These are phyloP conservation scores for Chloroceryle aenea DNA, from an alignment of 2,113 vertebrate genomes.

Conservation along the genomic window DNA sequence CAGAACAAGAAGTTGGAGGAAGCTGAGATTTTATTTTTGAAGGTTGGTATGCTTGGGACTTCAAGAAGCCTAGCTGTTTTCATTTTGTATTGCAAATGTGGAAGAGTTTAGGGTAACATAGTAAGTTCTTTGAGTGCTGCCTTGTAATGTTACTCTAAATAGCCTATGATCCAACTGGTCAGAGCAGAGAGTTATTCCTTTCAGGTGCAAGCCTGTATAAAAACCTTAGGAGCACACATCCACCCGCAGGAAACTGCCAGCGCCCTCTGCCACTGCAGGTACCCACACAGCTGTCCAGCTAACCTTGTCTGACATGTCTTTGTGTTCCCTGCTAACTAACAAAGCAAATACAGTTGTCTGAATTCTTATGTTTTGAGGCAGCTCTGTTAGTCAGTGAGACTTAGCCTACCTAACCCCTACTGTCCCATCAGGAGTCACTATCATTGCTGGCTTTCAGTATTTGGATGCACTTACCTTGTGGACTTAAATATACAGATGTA, in stretches of 20 bases:
- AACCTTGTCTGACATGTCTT: fast-evolving
- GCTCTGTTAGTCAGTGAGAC: neutral
- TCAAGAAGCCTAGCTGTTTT: neutral
- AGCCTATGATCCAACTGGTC: conserved; percentile 55
- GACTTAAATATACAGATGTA: neutral
- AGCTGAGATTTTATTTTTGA: neutral
- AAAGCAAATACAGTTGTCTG: neutral
- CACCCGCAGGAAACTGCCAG: neutral
- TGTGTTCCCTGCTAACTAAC: neutral
- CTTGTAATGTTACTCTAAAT: conserved; percentile 76
- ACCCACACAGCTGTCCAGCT: neutral
- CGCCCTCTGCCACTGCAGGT: neutral
- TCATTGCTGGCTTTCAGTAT: neutral
- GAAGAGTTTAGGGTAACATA: neutral
- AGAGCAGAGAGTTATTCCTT: conserved; percentile 36
- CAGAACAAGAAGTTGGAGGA: neutral
- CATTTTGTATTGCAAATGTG: neutral
- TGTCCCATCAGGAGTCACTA: fast-evolving
- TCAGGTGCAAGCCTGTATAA: conserved; percentile 70
- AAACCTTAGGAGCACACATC: conserved; percentile 10
- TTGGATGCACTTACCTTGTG: neutral
- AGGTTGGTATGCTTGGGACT: neutral
- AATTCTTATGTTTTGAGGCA: neutral
- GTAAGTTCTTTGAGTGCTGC: neutral
- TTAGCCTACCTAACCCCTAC: neutral